These are phyloP conservation scores for Drosophila leonis DNA, from an alignment of 2,888 invertebrate genomes.

Conservation along the genomic window DNA sequence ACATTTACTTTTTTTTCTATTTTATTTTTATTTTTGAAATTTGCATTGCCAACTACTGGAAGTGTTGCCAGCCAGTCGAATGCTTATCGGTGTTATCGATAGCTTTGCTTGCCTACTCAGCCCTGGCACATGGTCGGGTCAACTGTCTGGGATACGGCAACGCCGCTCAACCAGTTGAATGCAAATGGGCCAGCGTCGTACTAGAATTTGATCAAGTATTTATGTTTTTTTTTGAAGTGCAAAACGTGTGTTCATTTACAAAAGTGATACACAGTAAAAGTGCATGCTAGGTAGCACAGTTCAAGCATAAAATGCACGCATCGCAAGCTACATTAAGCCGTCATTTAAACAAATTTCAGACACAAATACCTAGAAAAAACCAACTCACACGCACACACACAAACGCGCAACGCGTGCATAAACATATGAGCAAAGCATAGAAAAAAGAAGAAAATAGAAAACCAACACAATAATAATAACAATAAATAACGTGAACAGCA, in stretches of 20 bases:
- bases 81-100: constrained; percentile 21
- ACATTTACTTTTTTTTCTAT: background rate
- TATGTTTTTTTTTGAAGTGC: constrained; percentile 60
- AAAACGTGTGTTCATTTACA: constrained; percentile 31
- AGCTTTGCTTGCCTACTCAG: background rate
- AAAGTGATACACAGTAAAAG: constrained; percentile 4
- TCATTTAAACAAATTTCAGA: constrained; percentile 23
- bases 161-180: constrained; percentile 72
- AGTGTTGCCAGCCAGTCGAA: constrained; percentile 12
- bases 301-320: constrained; percentile 29
- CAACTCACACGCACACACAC: constrained; percentile 27
- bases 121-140: constrained; percentile 25
- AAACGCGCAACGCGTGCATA: constrained; percentile 32
- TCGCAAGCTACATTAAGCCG: constrained; percentile 4
- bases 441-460: constrained; percentile 18
- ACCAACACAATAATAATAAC: constrained; percentile 31
- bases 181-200: constrained; percentile 52
- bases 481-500: constrained; percentile 23
- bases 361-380: constrained; percentile 19
- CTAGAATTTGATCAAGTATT: constrained; percentile 44
- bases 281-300: constrained; percentile 7
- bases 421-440: constrained; percentile 49
- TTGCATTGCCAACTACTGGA: constrained; percentile 23
- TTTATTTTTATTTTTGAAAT: constrained; percentile 13
- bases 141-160: constrained; percentile 42